Evolutionary conservation across 2,797 vertebrate species (phyloP), one percentile per base, ranked within the genome.

Genomic region (Poecilia wingei): DNA sequence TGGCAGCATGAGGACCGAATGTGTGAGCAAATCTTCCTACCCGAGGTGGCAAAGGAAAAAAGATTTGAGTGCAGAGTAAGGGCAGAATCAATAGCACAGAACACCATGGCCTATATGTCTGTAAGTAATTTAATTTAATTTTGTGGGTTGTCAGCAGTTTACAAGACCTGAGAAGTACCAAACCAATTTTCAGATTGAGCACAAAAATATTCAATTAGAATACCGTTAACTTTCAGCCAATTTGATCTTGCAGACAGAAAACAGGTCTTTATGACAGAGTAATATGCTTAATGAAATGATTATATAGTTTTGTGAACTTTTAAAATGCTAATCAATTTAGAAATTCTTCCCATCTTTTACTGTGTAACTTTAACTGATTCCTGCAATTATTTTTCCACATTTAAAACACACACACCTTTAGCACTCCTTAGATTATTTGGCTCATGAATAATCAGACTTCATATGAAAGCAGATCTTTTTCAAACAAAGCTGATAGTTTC

Each of bases 111-210:
- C 92, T 87, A 80, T 84, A 92, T 89, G 77, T 85, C 47, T 55
- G 72, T 41, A 8, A 51, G 72, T 22, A 86, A 59, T 80, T 84
- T 74, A 12, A 47, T 79, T 88, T 80, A 12, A 47, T 79, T 88
- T 80, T 86, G 53, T 84, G 76, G 57, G 72, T 31, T 73, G 86
- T 93, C 91, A 92, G 92, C 89, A 81, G 82, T 87, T 87, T 87
- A 22, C 73, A 79, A 51, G 59, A 77, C 31, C 1, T 55, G 39
- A 47, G 9, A 22, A 20, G 9, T 51, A 9, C n/a, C 16, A 28
- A 79, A 43, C 1, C 25, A 61, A n/a, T 59, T 78, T 61, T 77
- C 2, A 16, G 18, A 28, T 7, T 47, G 39, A 82, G 57, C 14
- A 74, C 41, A 86, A 57, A 72, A 28, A 49, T 39, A 73, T 22